Evolutionary conservation across 2,888 invertebrate genomes (phyloP).

Genomic region (Ellobium chinense): DNA sequence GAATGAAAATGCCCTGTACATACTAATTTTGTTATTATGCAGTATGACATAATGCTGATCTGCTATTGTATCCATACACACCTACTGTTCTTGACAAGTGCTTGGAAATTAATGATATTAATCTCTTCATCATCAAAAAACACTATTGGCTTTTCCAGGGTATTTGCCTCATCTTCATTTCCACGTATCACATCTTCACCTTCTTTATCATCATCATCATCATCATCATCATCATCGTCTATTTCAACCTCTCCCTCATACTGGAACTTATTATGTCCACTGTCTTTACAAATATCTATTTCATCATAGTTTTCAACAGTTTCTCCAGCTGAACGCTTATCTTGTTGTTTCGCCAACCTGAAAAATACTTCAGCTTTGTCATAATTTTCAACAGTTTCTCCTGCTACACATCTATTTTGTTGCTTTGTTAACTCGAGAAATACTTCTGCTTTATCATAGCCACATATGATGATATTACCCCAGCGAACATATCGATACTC

Average conservation of each 20-base stretch:
- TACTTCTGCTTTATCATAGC: slow-evolving; percentile 63
- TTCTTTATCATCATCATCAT: background rate
- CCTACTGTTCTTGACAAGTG: slow-evolving; percentile 42
- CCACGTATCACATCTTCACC: background rate
- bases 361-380: slow-evolving; percentile 59
- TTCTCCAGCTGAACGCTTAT: background rate
- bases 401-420: background rate
- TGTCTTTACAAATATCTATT: background rate
- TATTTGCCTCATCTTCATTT: background rate
- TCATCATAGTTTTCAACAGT: background rate
- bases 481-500: slow-evolving; percentile 48
- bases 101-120: slow-evolving; percentile 56
- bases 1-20: too few relatives aligned
- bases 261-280: background rate
- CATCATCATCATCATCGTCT: background rate
- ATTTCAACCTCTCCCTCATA: background rate
- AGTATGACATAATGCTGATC: too few relatives aligned
- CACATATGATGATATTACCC: slow-evolving; percentile 59
- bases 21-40: too few relatives aligned
- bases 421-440: slow-evolving; percentile 45
- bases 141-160: background rate
- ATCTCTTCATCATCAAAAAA: slow-evolving; percentile 63
- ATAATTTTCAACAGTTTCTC: slow-evolving; percentile 42
- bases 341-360: slow-evolving; percentile 6
- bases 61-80: slow-evolving; percentile 22